Base-by-base conservation (phyloP, 1,140 invertebrate genomes). In the Pantala flavescens region DNA sequence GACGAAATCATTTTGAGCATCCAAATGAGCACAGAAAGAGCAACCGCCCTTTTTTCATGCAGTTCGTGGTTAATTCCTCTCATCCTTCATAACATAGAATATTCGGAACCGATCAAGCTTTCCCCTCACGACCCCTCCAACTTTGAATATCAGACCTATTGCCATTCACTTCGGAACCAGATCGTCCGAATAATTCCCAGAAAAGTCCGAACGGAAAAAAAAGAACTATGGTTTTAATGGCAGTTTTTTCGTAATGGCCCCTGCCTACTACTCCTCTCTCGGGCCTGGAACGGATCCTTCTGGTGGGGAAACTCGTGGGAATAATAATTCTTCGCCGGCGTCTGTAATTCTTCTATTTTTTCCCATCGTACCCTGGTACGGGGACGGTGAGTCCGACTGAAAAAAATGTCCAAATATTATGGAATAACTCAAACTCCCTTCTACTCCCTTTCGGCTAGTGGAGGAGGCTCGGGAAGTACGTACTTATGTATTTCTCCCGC, bases 341-440 rank as follows among this genome's bases (percentile, higher is more conserved):
- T 63, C 49, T 63, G 49, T 63, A 63, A 63, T 63, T 63, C 49
- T 63, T 63, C 49, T 63, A 21, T 63, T 63, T 63, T 63, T 63
- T 63, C 49, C 49, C 49, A 63, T 63, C 49, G 49, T 63, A 21
- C 49, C 49, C 49, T 63, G 49, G 49, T 63, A 63, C 49, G 49
- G 12, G 49, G 49, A 63, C 49, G 49, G 49, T 19, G n/a, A 63
- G 49, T 63, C 49, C 49, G 49, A 63, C 14, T n/a, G 49, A 63
- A 63, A 63, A 63, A 63, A 63, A 63, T 63, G 49, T 12, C 49
- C 49, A 63, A 63, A 63, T 63, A 63, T 63, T 63, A 63, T 21
- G 49, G 49, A 63, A 63, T 63, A 63, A 63, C 49, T 63, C 49
- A 63, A 63, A 63, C 3, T 1, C n/a, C 12, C 3, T 63, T 14